Conservation (phyloP, 1,140 invertebrate genomes). For the Potamilus streckersoni region DNA sequence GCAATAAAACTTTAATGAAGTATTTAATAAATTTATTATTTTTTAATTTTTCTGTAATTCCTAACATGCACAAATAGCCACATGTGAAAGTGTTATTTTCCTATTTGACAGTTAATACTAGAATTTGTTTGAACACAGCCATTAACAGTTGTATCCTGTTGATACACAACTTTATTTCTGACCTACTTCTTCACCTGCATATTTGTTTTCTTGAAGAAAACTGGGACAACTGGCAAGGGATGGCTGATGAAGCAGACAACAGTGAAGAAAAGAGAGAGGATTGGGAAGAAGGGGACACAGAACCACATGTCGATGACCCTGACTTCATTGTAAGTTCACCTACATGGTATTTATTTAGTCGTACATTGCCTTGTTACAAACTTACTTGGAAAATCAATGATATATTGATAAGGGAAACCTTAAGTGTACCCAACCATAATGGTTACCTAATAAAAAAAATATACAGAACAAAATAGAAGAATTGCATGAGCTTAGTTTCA, state of each 20-base stretch:
- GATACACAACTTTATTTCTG: neutral
- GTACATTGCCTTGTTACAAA: no score
- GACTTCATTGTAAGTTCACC: conserved; percentile 79
- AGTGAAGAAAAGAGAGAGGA: conserved; percentile 36
- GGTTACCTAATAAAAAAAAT: no score
- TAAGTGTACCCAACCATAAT: no score
- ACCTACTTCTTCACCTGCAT: neutral
- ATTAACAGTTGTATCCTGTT: neutral
- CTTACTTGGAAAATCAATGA: no score
- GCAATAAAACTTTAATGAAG: no score
- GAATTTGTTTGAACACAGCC: neutral
- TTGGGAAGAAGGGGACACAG: conserved; percentile 33
- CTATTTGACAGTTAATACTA: neutral
- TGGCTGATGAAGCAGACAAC: conserved; percentile 54
- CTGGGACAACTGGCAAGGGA: conserved; percentile 78
- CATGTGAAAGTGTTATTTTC: no score
- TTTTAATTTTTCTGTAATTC: no score
- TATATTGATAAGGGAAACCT: no score
- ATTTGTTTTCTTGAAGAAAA: conserved; percentile 71
- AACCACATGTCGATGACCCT: conserved; percentile 80
- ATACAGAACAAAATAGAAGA: no score
- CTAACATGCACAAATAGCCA: no score
- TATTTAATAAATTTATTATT: no score
- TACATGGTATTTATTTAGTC: conserved; percentile 1
- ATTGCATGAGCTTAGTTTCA: no score